Evolutionary conservation across 2,113 vertebrate species (phyloP), one percentile per base, ranked within the genome.

Genomic region (Notiomystis cincta): DNA sequence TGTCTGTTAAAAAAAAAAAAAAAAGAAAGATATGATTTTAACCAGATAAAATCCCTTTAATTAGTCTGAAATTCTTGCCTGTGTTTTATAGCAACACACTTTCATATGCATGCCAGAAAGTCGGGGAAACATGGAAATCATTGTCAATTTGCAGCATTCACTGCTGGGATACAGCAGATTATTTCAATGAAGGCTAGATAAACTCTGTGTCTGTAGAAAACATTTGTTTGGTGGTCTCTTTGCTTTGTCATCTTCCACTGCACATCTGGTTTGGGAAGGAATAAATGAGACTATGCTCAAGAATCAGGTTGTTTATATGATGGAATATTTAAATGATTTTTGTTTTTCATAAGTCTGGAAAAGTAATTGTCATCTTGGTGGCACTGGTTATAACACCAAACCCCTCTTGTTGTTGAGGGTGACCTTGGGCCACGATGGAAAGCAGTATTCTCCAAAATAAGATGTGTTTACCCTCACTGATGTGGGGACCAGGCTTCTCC

Each of bases 1-100:
- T 38, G 71, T 82, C 84, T 87, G 47, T 54, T 64, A 13, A 10
- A n/a, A 66, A 53, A 79, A 42, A 87, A 42, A 33, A 79, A 37
- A 40, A 58, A 40, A 57, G 23, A 25, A 42, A 94, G 80, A 62
- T 88, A 70, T 42, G 44, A 83, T 92, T 93, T 90, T 51, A 66
- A 81, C 19, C 33, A 83, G 92, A 80, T 78, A 89, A 93, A 96
- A 88, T 89, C 89, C 80, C 83, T 96, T 93, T 96, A 94, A 97
- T 96, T 96, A 97, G 86, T 50, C 86, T 94, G 86, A 96, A 89
- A 54, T 87, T 92, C 93, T 78, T 83, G 51, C 77, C 72, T 56
- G 6, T 38, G 51, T 75, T 95, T 96, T 94, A 33, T 60, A 85
- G 51, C 65, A 53, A 56, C 30, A 2, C 24, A 10, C 81, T 97